Base-by-base conservation (phyloP, 2,797 vertebrate species). In the Gastrophryne carolinensis region DNA sequence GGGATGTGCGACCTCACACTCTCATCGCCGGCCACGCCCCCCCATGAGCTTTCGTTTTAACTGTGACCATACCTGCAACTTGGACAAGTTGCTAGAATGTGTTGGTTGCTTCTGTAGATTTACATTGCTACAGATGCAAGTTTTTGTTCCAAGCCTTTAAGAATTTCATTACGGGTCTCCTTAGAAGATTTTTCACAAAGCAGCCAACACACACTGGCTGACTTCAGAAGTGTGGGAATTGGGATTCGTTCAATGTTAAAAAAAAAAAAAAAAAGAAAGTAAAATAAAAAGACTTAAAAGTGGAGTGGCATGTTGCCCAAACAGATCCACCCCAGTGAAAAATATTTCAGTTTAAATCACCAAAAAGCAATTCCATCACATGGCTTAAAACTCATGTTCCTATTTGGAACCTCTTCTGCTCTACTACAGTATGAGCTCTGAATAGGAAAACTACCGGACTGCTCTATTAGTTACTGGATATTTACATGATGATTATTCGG, bases 391-490 rank as follows among this genome's bases (percentile, higher is more conserved):
- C 67, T 72, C 68, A 47, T 61, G 68, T 78, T 58, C 61, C 68
- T 37, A 23, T 61, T 66, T 72, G 75, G 75, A 78, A 65, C 29
- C n/a, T 27, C 21, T 72, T 30, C 19, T 71, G 37, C 58, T 65
- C 57, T 77, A 57, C 44, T 72, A n/a, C n/a, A n/a, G n/a, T n/a
- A 53, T 58, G 53, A 72, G 39, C 21, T 37, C 61, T 39, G 29
- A 72, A 62, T 10, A 70, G 50, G 57, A 39, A 58, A 72, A 50
- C 27, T 65, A 39, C 53, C 64, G 60, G 39, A 37, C 60, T 19
- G 49, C 50, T 76, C 66, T 27, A 72, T 72, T 64, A 72, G 68
- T 78, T 72, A 66, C 67, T 78, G 62, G 37, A 72, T 78, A 78
- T 72, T 72, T 65, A 68, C 73, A 75, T 19, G 24, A 68, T 27